Percentiles rank a stretch among this genome's conserved stretches.
Evolutionary conservation across 2,113 vertebrate genomes (phyloP).

Genomic region (Oreotragus oreotragus): DNA sequence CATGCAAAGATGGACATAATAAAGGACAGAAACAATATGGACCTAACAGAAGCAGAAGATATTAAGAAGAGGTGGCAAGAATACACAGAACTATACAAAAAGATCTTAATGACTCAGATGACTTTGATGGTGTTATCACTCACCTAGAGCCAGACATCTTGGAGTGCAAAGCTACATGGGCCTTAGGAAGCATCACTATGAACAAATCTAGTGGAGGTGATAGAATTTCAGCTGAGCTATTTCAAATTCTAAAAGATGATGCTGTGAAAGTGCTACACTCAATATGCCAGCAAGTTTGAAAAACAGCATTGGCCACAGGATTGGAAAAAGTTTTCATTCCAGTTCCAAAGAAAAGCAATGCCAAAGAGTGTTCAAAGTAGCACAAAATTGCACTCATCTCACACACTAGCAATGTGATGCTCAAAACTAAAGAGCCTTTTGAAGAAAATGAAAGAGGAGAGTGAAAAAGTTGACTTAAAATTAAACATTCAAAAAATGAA

Average conservation of each 20-base stretch:
- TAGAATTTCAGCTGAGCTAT: neutral
- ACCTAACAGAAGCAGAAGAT: neutral
- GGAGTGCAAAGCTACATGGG: neutral
- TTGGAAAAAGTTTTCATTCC: neutral
- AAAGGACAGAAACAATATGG: neutral
- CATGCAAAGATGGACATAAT: neutral
- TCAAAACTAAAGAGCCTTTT: neutral
- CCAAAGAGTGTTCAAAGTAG: neutral
- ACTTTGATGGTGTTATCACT: neutral
- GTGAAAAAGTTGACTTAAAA: neutral
- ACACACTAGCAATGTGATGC: neutral
- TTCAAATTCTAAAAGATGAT: neutral
- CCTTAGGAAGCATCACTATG: neutral
- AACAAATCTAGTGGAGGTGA: neutral
- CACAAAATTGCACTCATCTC: neutral
- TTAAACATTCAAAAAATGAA: neutral
- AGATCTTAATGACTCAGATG: neutral
- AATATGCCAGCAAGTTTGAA: neutral
- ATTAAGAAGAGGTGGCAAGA: neutral
- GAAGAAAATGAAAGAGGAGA: neutral
- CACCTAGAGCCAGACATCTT: neutral
- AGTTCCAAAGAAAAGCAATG: neutral
- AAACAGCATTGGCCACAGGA: neutral
- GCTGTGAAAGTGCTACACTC: neutral
- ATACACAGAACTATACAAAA: neutral